Conservation (phyloP, 1,140 invertebrate species). For the Drosophila bifasciata region DNA sequence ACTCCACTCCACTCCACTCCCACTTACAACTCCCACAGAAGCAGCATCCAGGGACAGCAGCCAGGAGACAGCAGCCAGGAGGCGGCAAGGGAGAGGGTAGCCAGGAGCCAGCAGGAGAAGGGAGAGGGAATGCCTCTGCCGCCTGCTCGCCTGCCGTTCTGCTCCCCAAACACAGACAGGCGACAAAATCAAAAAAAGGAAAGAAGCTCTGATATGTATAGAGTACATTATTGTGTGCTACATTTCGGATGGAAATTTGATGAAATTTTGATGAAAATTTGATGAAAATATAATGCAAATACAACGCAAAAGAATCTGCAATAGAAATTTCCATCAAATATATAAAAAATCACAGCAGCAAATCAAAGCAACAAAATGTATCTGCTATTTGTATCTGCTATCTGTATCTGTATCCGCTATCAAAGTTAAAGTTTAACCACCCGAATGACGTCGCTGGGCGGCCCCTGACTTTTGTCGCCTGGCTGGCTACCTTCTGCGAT, state of each 20-base stretch:
- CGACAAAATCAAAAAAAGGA: neutral
- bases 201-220: neutral
- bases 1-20: neutral
- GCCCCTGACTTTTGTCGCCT: conserved; percentile 8
- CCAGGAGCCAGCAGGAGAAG: neutral
- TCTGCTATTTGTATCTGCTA: too few relatives aligned
- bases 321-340: neutral
- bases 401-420: too few relatives aligned
- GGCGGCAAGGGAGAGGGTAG: neutral
- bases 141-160: too few relatives aligned
- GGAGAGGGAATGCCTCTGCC: too few relatives aligned
- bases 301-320: too few relatives aligned
- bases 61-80: too few relatives aligned
- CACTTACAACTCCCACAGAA: neutral
- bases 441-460: too few relatives aligned
- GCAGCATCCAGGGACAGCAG: too few relatives aligned
- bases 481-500: neutral
- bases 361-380: too few relatives aligned
- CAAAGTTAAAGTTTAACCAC: too few relatives aligned
- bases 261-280: neutral
- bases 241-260: neutral
- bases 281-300: neutral
- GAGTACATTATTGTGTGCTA: too few relatives aligned
- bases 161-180: too few relatives aligned
- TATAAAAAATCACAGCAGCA: neutral